Evolutionary conservation across 2,113 vertebrate species (phyloP).

Genomic region (Oreochromis niloticus): DNA sequence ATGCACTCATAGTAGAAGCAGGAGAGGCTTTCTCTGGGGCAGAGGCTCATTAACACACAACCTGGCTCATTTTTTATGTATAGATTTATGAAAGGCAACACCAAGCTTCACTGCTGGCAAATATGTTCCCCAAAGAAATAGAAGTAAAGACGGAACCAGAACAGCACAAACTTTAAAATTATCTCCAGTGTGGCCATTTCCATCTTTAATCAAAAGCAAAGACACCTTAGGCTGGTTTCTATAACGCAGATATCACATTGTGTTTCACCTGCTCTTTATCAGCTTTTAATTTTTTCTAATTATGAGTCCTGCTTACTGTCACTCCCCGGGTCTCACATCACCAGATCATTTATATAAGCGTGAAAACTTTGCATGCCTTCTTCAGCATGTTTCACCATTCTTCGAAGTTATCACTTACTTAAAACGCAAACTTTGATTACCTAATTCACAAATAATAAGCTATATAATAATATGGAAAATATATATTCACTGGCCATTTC

Average conservation of each 20-base stretch:
- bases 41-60: slow-evolving; percentile 21
- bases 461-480: neutral
- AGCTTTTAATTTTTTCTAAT: neutral
- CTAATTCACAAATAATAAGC: neutral
- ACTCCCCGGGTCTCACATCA: neutral
- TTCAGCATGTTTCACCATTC: neutral
- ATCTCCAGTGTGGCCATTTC: neutral
- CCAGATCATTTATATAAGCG: neutral
- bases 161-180: neutral
- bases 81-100: neutral
- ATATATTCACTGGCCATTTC: neutral
- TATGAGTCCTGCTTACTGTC: neutral
- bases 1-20: neutral
- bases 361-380: neutral
- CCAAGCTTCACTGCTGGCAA: neutral
- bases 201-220: neutral
- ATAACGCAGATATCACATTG: neutral
- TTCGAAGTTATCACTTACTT: neutral
- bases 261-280: neutral
- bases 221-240: neutral
- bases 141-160: neutral
- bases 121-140: neutral
- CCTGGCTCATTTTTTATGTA: slow-evolving; percentile 10
- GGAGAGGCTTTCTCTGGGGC: slow-evolving; percentile 9
- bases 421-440: neutral